Evolutionary conservation across 1,140 invertebrate species (phyloP), one percentile per base, ranked within the genome.

Genomic region (Drosophila tristis): DNA sequence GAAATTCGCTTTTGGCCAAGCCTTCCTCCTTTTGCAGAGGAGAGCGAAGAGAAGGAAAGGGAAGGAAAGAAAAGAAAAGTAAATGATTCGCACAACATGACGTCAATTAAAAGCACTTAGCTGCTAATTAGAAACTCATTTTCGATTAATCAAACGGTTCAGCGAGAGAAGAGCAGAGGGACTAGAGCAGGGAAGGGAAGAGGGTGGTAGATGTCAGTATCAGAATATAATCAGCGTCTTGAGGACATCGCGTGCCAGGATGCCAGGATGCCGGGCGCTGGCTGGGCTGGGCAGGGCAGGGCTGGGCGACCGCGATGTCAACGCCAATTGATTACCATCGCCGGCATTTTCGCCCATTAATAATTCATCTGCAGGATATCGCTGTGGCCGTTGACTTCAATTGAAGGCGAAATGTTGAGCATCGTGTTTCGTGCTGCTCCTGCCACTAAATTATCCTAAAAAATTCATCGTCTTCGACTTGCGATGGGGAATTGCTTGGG

Each of bases 81-180:
- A 68, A 70, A 70, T 49, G 31, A 71, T 53, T 55, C 35, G 29
- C 68, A 35, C 47, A 45, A 16, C 55, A 63, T 78, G 75, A 58
- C 39, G 51, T 74, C 71, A 79, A 76, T 76, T 78, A 63, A 25
- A 48, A 48, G 66, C 58, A 70, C 58, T 78, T 67, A 53, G 31
- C 74, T 54, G 78, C 66, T 84, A 90, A 89, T 87, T 87, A 77
- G 86, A 77, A 74, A 78, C 85, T 90, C 73, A 80, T 90, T 84
- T 90, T 78, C 85, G 77, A 89, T 89, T 89, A 89, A 80, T 89
- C 85, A 89, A 78, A 60, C 58, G 47, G 61, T 57, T 45, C 50
- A 47, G 56, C 62, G 62, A 42, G 45, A 47, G 68, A 31, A 6
- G 20, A 20, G 20, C 1, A 20, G 20, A 20, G 20, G 2, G 20